Percentiles rank a stretch among this genome's conserved stretches.
Evolutionary conservation across 1,140 invertebrate genomes (phyloP).

Genomic region (Drosophila punjabiensis): DNA sequence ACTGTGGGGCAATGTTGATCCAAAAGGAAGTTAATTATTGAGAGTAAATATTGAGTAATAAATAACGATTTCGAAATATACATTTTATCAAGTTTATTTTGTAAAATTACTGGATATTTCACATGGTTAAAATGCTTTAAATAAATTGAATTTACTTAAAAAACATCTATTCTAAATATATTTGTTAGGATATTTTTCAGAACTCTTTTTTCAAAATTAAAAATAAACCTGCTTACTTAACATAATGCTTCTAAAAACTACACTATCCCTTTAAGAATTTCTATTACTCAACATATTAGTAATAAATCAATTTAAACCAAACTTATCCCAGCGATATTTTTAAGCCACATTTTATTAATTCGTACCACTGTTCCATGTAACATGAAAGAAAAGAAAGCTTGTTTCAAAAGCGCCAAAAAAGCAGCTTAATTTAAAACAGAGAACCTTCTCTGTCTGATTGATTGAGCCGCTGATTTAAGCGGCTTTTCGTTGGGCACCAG

Average conservation of each 20-base stretch:
- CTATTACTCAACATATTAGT: neutral
- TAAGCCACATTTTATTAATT: neutral
- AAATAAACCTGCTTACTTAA: neutral
- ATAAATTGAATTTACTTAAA: neutral
- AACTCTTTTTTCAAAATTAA: neutral
- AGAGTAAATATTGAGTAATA: no score
- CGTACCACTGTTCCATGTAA: constrained; percentile 28
- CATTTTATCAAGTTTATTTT: neutral
- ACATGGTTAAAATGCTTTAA: neutral
- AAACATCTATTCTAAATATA: fast-evolving
- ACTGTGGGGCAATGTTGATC: constrained; percentile 45
- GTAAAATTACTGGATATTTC: neutral
- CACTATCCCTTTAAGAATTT: neutral
- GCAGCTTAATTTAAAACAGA: constrained; percentile 73
- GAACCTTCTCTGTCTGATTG: constrained; percentile 66
- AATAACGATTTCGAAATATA: neutral
- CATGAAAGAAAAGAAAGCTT: constrained; percentile 44
- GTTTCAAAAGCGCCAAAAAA: constrained; percentile 36
- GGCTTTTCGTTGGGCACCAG: constrained; percentile 44
- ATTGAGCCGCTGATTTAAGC: constrained; percentile 81
- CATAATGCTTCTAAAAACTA: neutral
- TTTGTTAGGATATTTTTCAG: neutral
- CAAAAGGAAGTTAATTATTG: neutral
- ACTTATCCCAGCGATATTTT: neutral
- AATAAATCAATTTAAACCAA: no score